phyloP scores from a whole-genome alignment of 23 tunicate species.

The Phallusia fumigata region DNA sequence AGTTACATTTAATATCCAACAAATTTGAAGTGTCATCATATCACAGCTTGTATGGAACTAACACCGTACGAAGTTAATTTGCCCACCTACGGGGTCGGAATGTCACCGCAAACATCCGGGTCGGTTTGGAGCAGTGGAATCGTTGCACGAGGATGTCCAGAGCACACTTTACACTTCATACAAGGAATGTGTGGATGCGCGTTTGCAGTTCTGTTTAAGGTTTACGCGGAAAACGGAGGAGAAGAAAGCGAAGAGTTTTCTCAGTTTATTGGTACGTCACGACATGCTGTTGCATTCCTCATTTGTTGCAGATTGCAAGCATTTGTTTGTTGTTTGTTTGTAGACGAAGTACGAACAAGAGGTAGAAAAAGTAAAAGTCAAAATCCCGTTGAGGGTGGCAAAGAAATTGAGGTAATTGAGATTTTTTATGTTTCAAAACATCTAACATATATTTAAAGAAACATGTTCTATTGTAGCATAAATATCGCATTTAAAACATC shows the following conservation, averaged over 20 bases:
- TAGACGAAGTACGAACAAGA: background rate
- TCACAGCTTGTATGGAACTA: background rate
- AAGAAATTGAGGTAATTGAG: too few species aligned
- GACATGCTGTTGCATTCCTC: background rate
- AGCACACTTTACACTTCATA: background rate
- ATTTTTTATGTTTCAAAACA: too few species aligned
- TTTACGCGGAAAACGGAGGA: background rate
- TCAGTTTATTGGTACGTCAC: background rate
- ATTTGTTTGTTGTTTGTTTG: background rate
- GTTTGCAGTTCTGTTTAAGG: background rate
- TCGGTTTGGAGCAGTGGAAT: background rate
- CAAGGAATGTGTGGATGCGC: constrained; percentile 13
- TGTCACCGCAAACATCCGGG: background rate
- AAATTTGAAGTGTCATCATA: background rate
- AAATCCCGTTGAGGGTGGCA: too few species aligned
- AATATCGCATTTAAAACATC: too few species aligned
- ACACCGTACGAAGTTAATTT: background rate
- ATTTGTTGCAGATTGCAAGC: background rate
- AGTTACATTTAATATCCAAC: background rate
- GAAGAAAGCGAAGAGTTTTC: background rate
- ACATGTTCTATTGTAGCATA: too few species aligned
- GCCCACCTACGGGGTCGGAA: constrained; percentile 2
- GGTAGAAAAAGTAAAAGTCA: too few species aligned
- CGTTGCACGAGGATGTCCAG: background rate
- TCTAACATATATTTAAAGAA: too few species aligned